Percentiles rank a stretch among this genome's conserved stretches.
Evolutionary conservation across 2,113 vertebrate genomes (phyloP).

Genomic region (Pleuronectes platessa): DNA sequence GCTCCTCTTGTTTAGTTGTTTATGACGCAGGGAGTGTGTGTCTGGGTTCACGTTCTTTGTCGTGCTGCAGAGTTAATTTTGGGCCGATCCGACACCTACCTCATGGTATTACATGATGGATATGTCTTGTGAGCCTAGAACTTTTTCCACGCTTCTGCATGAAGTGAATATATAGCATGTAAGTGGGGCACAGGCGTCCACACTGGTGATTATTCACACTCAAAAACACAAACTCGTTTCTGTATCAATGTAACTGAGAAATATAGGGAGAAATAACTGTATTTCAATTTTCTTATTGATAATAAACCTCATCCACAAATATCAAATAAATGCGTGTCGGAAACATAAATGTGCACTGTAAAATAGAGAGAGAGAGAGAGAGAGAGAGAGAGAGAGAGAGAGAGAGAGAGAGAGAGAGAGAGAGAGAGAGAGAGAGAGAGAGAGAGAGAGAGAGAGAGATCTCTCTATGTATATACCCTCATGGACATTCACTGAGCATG

Average conservation of each 20-base stretch:
- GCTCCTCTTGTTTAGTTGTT: neutral
- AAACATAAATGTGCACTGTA: too few relatives aligned
- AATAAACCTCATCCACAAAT: too few relatives aligned
- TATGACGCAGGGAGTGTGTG: neutral
- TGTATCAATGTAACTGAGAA: neutral
- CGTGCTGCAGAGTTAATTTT: neutral
- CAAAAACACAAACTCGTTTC: neutral
- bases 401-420: too few relatives aligned
- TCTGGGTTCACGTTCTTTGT: neutral
- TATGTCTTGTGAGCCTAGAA: neutral
- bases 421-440: too few relatives aligned
- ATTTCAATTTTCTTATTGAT: neutral
- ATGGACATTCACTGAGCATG: constrained; percentile 14
- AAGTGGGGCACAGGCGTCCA: neutral
- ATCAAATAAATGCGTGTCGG: too few relatives aligned
- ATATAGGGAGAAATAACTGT: neutral
- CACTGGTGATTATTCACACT: neutral
- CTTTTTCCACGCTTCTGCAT: neutral
- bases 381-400: too few relatives aligned
- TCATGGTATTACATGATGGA: neutral
- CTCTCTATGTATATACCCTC: neutral
- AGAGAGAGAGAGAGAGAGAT: too few relatives aligned
- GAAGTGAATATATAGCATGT: neutral
- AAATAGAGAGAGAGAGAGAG: too few relatives aligned
- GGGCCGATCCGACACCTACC: neutral